These are phyloP conservation scores for Pelosia muscerda DNA, from an alignment of 2,888 invertebrate species.

Conservation along the genomic window DNA sequence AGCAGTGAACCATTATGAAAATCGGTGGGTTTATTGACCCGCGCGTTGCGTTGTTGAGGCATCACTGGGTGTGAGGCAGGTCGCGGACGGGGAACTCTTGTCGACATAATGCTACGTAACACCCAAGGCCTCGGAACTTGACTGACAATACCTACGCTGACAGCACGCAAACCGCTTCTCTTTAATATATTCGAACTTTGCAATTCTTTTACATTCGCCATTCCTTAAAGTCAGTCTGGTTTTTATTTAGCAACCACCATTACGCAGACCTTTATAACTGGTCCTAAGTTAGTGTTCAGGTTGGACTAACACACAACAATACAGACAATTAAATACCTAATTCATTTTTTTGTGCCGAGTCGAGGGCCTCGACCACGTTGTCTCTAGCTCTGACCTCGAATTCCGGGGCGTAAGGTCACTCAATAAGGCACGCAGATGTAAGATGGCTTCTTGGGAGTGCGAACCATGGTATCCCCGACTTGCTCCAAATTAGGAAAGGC, in stretches of 20 bases:
- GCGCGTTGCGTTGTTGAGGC: conserved; percentile 49
- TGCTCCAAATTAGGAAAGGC: too few species aligned
- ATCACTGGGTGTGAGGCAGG: conserved; percentile 62
- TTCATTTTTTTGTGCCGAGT: too few species aligned
- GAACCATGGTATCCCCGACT: too few species aligned
- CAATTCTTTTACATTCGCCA: not conserved
- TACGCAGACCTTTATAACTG: not conserved
- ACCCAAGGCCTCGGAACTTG: conserved; percentile 51
- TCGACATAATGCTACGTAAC: conserved; percentile 52
- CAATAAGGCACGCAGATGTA: too few species aligned
- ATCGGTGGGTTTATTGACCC: conserved; percentile 52
- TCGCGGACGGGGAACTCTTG: conserved; percentile 57
- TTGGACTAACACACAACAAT: too few species aligned
- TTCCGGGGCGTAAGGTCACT: too few species aligned
- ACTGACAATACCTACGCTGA: conserved; percentile 32
- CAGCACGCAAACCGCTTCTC: not conserved
- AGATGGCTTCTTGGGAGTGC: too few species aligned
- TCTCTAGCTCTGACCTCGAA: too few species aligned
- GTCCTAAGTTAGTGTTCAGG: not conserved
- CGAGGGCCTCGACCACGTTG: too few species aligned
- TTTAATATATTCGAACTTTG: not conserved
- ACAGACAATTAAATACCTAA: too few species aligned
- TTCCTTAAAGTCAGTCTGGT: not conserved
- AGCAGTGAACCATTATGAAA: conserved; percentile 48
- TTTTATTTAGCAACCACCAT: not conserved